Evolutionary conservation across 1,140 invertebrate species (phyloP).

Genomic region (Papilio helenus): DNA sequence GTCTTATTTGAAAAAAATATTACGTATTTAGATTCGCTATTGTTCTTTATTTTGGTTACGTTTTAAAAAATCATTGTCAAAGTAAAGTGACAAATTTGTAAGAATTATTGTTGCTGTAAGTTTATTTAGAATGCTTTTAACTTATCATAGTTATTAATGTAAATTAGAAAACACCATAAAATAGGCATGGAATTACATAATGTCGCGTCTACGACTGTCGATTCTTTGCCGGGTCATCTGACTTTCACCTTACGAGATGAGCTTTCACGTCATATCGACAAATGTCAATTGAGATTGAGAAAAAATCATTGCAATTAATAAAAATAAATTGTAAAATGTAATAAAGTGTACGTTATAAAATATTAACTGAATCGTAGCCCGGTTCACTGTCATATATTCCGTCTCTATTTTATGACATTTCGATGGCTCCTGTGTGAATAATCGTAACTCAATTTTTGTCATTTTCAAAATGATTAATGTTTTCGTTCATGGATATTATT

Average conservation of each 20-base stretch:
- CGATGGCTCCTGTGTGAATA: neutral
- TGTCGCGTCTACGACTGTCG: neutral
- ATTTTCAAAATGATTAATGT: too few relatives aligned
- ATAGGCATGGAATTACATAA: neutral
- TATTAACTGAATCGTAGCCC: too few relatives aligned
- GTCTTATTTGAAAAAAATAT: too few relatives aligned
- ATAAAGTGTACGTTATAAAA: neutral
- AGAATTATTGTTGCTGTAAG: neutral
- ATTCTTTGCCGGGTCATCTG: slow-evolving; percentile 21
- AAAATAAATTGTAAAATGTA: neutral
- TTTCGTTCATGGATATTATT: too few relatives aligned
- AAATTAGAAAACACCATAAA: slow-evolving; percentile 21
- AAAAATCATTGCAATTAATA: slow-evolving; percentile 13
- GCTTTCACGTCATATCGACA: slow-evolving; percentile 2
- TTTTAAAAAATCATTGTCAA: too few relatives aligned
- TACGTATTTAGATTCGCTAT: too few relatives aligned
- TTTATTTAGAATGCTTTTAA: neutral
- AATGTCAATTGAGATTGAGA: slow-evolving; percentile 1
- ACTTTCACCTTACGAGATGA: slow-evolving; percentile 19
- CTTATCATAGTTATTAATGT: slow-evolving; percentile 13
- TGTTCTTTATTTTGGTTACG: too few relatives aligned
- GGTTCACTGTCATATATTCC: too few relatives aligned
- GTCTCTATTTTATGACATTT: neutral
- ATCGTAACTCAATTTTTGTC: too few relatives aligned
- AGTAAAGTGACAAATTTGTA: too few relatives aligned